Base-by-base conservation (phyloP, 2,113 vertebrate genomes). In the Dascyllus trimaculatus region DNA sequence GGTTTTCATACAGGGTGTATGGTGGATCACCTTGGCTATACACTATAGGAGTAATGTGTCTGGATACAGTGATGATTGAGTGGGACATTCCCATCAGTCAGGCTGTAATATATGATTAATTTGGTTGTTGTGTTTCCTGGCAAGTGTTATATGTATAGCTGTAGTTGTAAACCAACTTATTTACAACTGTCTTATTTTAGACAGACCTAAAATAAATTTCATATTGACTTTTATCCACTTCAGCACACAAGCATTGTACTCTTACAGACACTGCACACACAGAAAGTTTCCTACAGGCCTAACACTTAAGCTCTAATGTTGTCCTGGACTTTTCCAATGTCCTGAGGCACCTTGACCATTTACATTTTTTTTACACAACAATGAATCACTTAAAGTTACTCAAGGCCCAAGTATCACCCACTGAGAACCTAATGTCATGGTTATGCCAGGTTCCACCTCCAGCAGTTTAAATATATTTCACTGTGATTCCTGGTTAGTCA, bases 321-420 rank as follows among this genome's bases (percentile, higher is more conserved):
- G 5, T 18, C 21, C 22, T 57, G 29, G 22, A 51, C 69, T 63
- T 69, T 48, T 0, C 5, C 32, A 1, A n/a, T 68, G 14, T 52
- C 56, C 57, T 52, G 69, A 63, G 64, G 63, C 66, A 48, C 59
- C 25, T 51, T 38, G 75, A 32, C 65, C 57, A 32, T 26, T 75
- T 67, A 63, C 29, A 43, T 57, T n/a, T 21, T 7, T 51, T 35
- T 75, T 48, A 74, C 38, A 51, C 57, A 69, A 64, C 48, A 68
- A 62, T 54, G 11, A 74, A 61, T 64, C 25, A 4, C 18, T 54
- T 24, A 19, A 32, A 26, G 19, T 40, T 17, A 48, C 56, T 17
- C 1, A 1, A 51, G 48, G 29, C 51, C 21, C 59, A 56, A 71
- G 10, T 14, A 54, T 71, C 46, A 56, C 24, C 54, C 24, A 60